Evolutionary conservation across 30 jellyfish, hydroid and myxozoan genomes (phyloP).

Genomic region (Turritopsis dohrnii): DNA sequence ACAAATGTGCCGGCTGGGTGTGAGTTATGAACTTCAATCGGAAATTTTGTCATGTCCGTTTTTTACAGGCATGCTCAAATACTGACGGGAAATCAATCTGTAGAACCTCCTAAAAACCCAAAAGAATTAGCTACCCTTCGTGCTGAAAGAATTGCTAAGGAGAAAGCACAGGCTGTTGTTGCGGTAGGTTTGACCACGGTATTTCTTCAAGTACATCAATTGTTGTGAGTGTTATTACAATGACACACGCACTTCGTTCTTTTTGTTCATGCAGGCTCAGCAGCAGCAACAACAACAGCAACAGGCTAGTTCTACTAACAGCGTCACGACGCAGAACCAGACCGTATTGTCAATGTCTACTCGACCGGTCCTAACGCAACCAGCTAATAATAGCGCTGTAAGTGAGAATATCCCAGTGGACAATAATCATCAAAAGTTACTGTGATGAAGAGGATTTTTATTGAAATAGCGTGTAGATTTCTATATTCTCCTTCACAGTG

Average conservation of each 20-base stretch:
- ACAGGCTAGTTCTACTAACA: neutral
- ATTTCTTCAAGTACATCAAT: too few relatives aligned
- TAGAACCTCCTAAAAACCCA: conserved; percentile 50
- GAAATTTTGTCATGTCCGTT: neutral
- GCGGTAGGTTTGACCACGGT: conserved; percentile 33
- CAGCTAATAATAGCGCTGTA: neutral
- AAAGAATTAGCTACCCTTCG: conserved; percentile 71
- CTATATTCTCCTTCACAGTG: too few relatives aligned
- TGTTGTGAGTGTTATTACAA: neutral
- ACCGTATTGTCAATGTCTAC: neutral
- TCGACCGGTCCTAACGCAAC: neutral
- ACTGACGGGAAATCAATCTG: conserved; percentile 39
- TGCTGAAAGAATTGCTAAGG: conserved; percentile 90
- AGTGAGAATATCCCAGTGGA: neutral
- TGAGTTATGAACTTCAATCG: too few relatives aligned
- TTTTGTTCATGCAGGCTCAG: neutral
- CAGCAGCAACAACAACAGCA: conserved; percentile 14
- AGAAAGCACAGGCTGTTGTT: conserved; percentile 63
- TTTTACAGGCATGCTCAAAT: conserved; percentile 29
- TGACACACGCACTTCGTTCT: neutral
- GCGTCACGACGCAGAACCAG: neutral
- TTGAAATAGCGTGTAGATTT: too few relatives aligned
- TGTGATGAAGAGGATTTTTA: too few relatives aligned
- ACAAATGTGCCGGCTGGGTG: too few relatives aligned
- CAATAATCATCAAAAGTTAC: too few relatives aligned